Conservation (phyloP, 1,140 invertebrate species). For the Centruroides sculpturatus region DNA sequence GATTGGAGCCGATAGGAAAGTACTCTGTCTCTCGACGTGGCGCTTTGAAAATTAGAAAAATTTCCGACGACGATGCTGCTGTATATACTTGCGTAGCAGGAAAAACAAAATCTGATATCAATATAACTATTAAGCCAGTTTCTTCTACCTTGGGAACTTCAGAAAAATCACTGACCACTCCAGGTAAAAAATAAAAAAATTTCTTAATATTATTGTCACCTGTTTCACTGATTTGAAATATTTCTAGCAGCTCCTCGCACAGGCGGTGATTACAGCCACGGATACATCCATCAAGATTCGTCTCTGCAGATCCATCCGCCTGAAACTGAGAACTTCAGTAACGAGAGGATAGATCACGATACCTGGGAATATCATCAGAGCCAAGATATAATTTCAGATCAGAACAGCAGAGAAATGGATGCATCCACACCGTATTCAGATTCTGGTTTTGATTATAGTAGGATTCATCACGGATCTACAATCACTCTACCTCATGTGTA, state of each 20-base stretch:
- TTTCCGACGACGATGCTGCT: constrained; percentile 57
- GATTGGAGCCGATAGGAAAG: constrained; percentile 23
- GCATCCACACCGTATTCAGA: not conserved
- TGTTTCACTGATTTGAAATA: too few relatives aligned
- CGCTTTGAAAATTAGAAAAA: constrained; percentile 59
- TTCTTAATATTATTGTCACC: constrained; percentile 16
- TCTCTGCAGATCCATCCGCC: too few relatives aligned
- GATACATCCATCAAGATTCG: too few relatives aligned
- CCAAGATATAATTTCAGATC: not conserved
- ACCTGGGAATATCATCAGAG: too few relatives aligned
- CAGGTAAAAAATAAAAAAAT: not conserved
- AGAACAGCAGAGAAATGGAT: not conserved
- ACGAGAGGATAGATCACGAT: too few relatives aligned
- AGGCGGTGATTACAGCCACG: too few relatives aligned
- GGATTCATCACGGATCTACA: not conserved
- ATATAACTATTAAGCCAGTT: too few relatives aligned
- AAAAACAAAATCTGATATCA: constrained; percentile 21
- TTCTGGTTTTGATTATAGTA: not conserved
- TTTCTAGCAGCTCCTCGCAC: too few relatives aligned
- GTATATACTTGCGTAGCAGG: constrained; percentile 56
- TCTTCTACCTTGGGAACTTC: too few relatives aligned
- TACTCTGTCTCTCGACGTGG: constrained; percentile 74
- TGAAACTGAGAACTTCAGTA: too few relatives aligned
- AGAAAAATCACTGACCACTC: too few relatives aligned
- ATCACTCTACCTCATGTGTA: not conserved